These are phyloP conservation scores for Sepioteuthis lessoniana DNA, from an alignment of 2,888 invertebrate genomes.

Conservation along the genomic window DNA sequence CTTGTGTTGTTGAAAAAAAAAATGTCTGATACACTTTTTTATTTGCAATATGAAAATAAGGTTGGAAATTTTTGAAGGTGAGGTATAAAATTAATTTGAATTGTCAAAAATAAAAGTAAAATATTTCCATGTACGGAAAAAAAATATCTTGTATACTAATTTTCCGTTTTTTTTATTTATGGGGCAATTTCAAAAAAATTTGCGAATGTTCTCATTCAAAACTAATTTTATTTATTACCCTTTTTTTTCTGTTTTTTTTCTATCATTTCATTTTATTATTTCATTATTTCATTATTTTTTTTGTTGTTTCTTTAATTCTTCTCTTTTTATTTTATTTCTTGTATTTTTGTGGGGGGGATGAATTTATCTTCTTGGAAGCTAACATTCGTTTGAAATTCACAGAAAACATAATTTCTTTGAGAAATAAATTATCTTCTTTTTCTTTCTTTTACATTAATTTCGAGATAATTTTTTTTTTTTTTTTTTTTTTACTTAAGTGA, in stretches of 20 bases:
- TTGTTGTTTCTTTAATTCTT: neutral
- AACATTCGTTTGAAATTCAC: neutral
- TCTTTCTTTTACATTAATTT: neutral
- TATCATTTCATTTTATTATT: neutral
- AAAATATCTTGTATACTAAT: neutral
- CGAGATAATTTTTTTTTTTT: neutral
- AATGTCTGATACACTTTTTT: neutral
- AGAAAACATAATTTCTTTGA: slow-evolving; percentile 14
- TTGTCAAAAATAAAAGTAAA: neutral
- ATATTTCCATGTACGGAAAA: neutral
- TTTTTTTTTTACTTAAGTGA: neutral
- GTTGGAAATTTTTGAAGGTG: neutral
- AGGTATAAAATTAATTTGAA: neutral
- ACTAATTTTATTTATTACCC: slow-evolving; percentile 2
- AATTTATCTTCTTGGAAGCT: neutral
- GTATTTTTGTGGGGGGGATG: too few relatives aligned
- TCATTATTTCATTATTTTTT: neutral
- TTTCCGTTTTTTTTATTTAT: neutral
- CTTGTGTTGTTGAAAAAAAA: neutral
- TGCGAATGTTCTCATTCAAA: neutral
- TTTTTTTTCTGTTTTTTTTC: neutral
- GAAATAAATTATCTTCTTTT: neutral
- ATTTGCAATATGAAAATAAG: slow-evolving; percentile 4
- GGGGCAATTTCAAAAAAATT: neutral
- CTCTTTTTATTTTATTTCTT: neutral